These are phyloP conservation scores for Melanostoma scalare DNA, from an alignment of 2,888 invertebrate species.

Conservation along the genomic window DNA sequence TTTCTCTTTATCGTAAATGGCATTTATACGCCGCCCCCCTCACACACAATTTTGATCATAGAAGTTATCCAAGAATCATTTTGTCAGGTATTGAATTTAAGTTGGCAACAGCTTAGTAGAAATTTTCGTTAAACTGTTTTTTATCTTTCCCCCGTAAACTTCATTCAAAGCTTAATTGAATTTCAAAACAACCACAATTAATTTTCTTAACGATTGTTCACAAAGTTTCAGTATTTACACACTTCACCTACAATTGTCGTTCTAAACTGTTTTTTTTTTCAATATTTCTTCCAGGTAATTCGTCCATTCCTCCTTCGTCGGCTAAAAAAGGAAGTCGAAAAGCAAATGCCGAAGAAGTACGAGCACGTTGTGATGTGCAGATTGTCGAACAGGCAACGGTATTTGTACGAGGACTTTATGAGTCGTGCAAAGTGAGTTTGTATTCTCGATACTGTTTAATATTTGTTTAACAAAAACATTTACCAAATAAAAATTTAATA, in stretches of 20 bases:
- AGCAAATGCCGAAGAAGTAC: slow-evolving; percentile 98
- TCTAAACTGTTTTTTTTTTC: not conserved
- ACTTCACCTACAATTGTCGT: not conserved
- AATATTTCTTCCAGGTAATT: slow-evolving; percentile 86
- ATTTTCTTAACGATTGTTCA: too few species aligned
- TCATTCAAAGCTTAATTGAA: too few species aligned
- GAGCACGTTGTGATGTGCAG: slow-evolving; percentile 97
- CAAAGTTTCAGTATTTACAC: not conserved
- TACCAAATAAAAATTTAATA: not conserved
- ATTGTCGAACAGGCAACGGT: slow-evolving; percentile 97
- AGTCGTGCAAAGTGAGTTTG: slow-evolving; percentile 92
- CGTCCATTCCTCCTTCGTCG: slow-evolving; percentile 96
- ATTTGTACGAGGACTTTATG: slow-evolving; percentile 99
- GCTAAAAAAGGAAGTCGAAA: slow-evolving; percentile 97
- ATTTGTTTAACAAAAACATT: not conserved
- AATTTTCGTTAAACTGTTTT: too few species aligned
- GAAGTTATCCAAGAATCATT: too few species aligned
- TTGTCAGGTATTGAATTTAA: too few species aligned
- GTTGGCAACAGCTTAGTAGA: too few species aligned
- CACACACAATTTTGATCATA: too few species aligned
- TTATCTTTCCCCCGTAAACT: too few species aligned
- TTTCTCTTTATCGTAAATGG: too few species aligned
- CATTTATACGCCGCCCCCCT: too few species aligned
- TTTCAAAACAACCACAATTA: too few species aligned
- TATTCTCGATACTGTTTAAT: slow-evolving; percentile 26